Base-by-base conservation (phyloP, 2,888 invertebrate genomes). In the Leucoma salicis region DNA sequence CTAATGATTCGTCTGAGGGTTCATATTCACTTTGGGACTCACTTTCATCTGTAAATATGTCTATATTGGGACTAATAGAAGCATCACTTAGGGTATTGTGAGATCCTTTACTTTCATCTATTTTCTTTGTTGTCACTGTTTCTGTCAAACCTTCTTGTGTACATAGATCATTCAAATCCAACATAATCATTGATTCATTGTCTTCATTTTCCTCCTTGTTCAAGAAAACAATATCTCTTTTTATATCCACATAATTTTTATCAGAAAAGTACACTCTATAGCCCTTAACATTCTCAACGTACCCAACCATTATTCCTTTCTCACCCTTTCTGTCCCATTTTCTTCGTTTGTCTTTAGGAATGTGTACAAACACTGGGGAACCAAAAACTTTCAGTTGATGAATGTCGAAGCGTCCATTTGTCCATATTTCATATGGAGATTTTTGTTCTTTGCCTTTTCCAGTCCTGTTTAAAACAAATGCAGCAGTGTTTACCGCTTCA, bases 271-370 rank as follows among this genome's bases (percentile, higher is more conserved):
- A 21, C 8, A 21, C 3, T 4, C 21, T 21, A 21, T 21, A 21
- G 1, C 32, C 25, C 6, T 39, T 32, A 3, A 5, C 10, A 7
- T 6, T 8, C 16, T 25, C 32, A 0, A 6, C 21, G 6, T 39
- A 39, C 0, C 38, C 38, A 0, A 39, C 32, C 7, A 39, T n/a
- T 1, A 24, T 7, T 6, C 32, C 32, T 10, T 14, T 21, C 1
- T 39, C 15, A 4, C 15, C 31, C 8, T 39, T 39, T 0, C 8
- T 1, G 6, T 39, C 38, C 6, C 10, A 32, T n/a, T 39, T 39
- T 11, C 2, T 11, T 12, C 27, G n/a, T n/a, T 29, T 31, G 10
- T 33, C 8, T 7, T 33, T 24, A 8, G 33, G 33, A 2, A 33
- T 13, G 8, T 33, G 33, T 2, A 2, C 13, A 8, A 0, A 33